Evolutionary conservation across 2,888 invertebrate genomes (phyloP), one percentile per base, ranked within the genome.

Genomic region (Lymantria dispar): DNA sequence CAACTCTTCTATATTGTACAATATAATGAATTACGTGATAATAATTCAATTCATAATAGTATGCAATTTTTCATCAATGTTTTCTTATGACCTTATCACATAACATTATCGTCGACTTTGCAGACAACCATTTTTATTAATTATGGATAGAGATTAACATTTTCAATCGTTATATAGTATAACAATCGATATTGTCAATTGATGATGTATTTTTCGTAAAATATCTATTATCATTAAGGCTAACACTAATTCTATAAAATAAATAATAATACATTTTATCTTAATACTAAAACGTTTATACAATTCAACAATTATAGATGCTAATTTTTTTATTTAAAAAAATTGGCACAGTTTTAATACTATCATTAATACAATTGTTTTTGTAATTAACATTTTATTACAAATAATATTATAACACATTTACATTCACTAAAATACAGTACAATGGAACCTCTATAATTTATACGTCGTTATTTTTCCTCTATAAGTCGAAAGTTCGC

Each of bases 291-390:
- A 8, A 15, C 14, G 3, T 14, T 40, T 15, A 15, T 14, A 40
- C 8, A 7, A 3, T 7, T 57, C 50, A 64, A 54, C 54, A 9
- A 53, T 58, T 47, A 47, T 29, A 47, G 51, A 50, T 46, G 49
- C 14, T 22, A 46, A 42, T 29, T 22, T 33, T 52, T 56, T 55
- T 52, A 42, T 45, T 45, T 52, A 30, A 45, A 47, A 54, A 58
- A 47, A 50, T 71, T 70, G 69, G 69, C 69, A 70, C 69, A 52
- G 53, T 48, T 60, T 50, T 54, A 70, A 68, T 68, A 68, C 70
- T 61, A 43, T 62, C 46, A 3, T 55, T 43, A 50, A 50, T 53
- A 43, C 47, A 53, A 43, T 36, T 38, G 5, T 42, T 29, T 41
- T 40, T 45, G 36, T 13, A 2, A 22, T 3, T 22, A 3, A 22